Percentiles rank a stretch among this genome's conserved stretches.
phyloP scores from a whole-genome alignment of 2,888 invertebrate species.

The Hylaea fasciaria region DNA sequence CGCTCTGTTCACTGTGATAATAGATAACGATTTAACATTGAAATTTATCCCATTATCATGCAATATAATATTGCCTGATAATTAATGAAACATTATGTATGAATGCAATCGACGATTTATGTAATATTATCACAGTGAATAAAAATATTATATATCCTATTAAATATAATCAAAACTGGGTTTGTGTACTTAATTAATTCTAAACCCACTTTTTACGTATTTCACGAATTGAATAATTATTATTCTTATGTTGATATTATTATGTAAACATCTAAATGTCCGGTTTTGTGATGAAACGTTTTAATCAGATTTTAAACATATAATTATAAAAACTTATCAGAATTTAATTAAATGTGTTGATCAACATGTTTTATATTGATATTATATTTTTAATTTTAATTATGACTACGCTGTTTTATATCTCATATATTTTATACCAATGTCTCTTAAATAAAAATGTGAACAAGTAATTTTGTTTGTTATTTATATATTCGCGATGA shows the following conservation, averaged over 20 bases:
- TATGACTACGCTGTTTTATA: slow-evolving; percentile 83
- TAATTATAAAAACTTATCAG: neutral
- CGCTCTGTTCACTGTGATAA: slow-evolving; percentile 74
- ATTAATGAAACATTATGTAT: no score
- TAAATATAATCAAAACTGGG: neutral
- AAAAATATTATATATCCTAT: slow-evolving; percentile 15
- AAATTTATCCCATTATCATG: no score
- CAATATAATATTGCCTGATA: no score
- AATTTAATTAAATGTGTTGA: slow-evolving; percentile 12
- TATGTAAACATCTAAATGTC: slow-evolving; percentile 1
- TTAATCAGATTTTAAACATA: slow-evolving; percentile 7
- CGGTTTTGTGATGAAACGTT: slow-evolving; percentile 34
- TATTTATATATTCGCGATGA: neutral
- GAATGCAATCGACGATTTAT: neutral
- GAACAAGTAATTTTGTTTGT: slow-evolving; percentile 49
- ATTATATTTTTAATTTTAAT: slow-evolving; percentile 78
- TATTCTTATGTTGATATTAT: no score
- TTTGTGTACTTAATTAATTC: slow-evolving; percentile 1
- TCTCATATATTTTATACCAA: slow-evolving; percentile 85
- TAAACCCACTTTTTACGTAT: neutral
- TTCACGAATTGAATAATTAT: neutral
- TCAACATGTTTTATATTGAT: slow-evolving; percentile 64
- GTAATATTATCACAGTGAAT: slow-evolving; percentile 69
- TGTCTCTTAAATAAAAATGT: slow-evolving; percentile 84
- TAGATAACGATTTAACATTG: neutral